Evolutionary conservation across 2,113 vertebrate species (phyloP).

Genomic region (Daphoenositta chrysoptera): DNA sequence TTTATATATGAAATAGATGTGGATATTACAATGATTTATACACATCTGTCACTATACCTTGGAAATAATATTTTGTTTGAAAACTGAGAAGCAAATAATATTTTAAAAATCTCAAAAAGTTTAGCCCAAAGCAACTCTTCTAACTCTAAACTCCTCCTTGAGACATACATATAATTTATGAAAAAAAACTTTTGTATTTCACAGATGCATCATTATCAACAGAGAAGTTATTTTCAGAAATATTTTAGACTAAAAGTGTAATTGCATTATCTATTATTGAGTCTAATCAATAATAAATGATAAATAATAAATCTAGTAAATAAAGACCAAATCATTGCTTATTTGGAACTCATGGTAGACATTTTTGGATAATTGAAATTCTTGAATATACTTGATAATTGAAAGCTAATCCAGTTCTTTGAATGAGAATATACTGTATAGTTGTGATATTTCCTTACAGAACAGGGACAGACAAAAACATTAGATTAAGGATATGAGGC

Average conservation of each 20-base stretch:
- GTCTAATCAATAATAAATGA: neutral
- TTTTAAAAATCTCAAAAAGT: neutral
- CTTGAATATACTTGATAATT: too few species aligned
- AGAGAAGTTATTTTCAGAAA: neutral
- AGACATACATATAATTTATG: neutral
- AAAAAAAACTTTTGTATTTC: neutral
- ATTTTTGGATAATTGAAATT: neutral
- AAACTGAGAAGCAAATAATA: neutral
- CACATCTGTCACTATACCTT: neutral
- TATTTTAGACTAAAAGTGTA: neutral
- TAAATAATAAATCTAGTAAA: neutral
- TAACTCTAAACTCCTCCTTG: neutral
- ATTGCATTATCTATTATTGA: neutral
- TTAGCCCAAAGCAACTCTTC: neutral
- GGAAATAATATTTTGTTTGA: neutral
- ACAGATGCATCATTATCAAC: neutral
- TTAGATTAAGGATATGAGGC: neutral
- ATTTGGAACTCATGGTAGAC: neutral
- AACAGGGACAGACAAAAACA: neutral
- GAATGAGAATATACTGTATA: neutral
- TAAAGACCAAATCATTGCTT: neutral
- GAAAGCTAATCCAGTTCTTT: neutral
- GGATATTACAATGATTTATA: neutral
- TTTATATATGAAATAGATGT: neutral
- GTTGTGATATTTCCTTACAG: neutral